Base-by-base conservation (phyloP, 2,888 invertebrate species). In the Rhagophthalmus giganteus region DNA sequence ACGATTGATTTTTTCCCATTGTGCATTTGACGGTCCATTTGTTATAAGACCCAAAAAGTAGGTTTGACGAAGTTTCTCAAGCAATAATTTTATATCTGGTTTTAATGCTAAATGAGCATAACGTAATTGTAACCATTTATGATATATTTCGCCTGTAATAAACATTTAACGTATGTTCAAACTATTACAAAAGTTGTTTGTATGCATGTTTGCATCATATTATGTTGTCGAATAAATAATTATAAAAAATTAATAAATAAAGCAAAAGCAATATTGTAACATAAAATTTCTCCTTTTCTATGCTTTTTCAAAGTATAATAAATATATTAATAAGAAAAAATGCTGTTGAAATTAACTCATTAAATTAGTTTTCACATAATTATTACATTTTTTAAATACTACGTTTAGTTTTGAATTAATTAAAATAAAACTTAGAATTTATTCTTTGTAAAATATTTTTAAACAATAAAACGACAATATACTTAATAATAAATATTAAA, bases 1-100 rank as follows among this genome's bases (percentile, higher is more conserved):
- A 59, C 81, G 82, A 53, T 83, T 80, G 57, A 93, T 81, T 77
- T 93, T 93, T 78, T 93, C 92, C 90, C 92, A 91, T 75, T 93
- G 92, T 24, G 89, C 87, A 56, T 85, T 82, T 50, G 91, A 90
- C 7, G 91, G 87, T 34, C 92, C 92, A 74, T 93, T 93, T 62
- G 91, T 90, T 69, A 92, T 89, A 64, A 93, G 78, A 60, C 85
- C 90, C 63, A 92, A 78, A 61, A 85, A 79, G 73, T 88, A 92
- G 69, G 85, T 83, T 72, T 84, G 81, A 65, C 86, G 83, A 63
- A 92, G 78, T 47, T 83, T 80, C 64, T 80, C 79, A 55, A 93
- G 78, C 65, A 92, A 79, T 55, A 81, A 79, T 62, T 83, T 78
- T 53, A 87, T 84, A 60, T 89, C 87, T 40, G 83, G 77, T 11